Conservation (phyloP, 1,140 invertebrate genomes). For the Conopomorpha cramerella region DNA sequence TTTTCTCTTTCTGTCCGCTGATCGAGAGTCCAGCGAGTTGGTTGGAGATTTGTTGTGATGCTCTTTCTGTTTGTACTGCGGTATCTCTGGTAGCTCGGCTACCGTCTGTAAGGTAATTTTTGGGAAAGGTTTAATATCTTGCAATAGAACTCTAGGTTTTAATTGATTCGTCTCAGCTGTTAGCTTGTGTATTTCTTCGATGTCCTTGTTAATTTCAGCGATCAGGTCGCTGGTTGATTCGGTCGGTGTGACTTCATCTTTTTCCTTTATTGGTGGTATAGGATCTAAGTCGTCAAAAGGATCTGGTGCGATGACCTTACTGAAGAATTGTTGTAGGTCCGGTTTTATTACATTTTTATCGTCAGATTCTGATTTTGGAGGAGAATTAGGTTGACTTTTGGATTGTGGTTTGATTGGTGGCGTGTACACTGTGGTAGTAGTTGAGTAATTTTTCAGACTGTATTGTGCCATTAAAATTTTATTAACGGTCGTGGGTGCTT, state of each 20-base stretch:
- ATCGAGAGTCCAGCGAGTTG: slow-evolving; percentile 40
- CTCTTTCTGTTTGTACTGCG: slow-evolving; percentile 57
- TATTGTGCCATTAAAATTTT: slow-evolving; percentile 52
- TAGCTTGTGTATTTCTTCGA: slow-evolving; percentile 57
- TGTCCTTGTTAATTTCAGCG: slow-evolving; percentile 56
- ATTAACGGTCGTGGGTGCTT: slow-evolving; percentile 40
- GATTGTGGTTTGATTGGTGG: slow-evolving; percentile 35
- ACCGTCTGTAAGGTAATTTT: slow-evolving; percentile 65
- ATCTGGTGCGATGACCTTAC: slow-evolving; percentile 21
- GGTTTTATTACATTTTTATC: slow-evolving; percentile 23
- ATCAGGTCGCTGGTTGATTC: slow-evolving; percentile 44
- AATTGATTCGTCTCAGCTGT: slow-evolving; percentile 50
- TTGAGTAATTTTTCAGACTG: slow-evolving; percentile 47
- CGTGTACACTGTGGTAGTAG: slow-evolving; percentile 16
- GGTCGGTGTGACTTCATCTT: slow-evolving; percentile 34
- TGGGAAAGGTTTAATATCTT: slow-evolving; percentile 56
- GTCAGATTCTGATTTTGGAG: slow-evolving; percentile 44
- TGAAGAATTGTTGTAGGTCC: slow-evolving; percentile 23
- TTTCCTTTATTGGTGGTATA: slow-evolving; percentile 44
- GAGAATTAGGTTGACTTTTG: slow-evolving; percentile 56
- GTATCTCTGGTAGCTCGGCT: slow-evolving; percentile 63
- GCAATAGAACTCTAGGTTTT: slow-evolving; percentile 42
- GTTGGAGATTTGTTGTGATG: slow-evolving; percentile 26
- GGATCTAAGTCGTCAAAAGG: slow-evolving; percentile 39
- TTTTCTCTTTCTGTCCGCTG: slow-evolving; percentile 54